These are phyloP conservation scores for Muscicapa comitata DNA, from an alignment of 2,797 vertebrate species.

Conservation along the genomic window DNA sequence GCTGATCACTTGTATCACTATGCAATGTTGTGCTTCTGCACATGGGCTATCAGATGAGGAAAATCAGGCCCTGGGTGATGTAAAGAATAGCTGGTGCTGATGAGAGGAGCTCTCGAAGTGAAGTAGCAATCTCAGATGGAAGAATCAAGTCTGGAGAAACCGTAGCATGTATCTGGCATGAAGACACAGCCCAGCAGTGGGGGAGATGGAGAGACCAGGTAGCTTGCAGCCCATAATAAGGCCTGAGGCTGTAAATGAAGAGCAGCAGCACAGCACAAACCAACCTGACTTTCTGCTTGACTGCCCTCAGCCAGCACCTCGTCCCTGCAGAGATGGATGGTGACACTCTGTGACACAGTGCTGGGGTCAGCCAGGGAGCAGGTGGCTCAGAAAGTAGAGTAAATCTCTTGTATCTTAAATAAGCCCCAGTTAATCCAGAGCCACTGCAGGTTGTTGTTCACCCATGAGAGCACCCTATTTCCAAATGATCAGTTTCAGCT, in stretches of 20 bases:
- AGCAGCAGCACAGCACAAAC: not conserved
- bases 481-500: not conserved
- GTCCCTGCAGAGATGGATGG: not conserved
- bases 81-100: not conserved
- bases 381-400: not conserved
- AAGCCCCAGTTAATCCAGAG: not conserved
- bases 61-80: not conserved
- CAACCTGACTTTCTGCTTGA: not conserved
- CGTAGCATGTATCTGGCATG: not conserved
- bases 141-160: not conserved
- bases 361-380: not conserved
- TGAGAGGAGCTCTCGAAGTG: not conserved
- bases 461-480: not conserved
- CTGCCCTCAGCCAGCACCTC: accelerated
- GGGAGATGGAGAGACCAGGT: not conserved
- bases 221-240: not conserved
- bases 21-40: not conserved
- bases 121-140: not conserved
- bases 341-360: not conserved
- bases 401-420: not conserved
- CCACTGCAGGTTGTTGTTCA: not conserved
- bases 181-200: not conserved
- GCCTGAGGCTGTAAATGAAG: not conserved
- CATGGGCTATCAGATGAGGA: not conserved
- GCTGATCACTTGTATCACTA: not conserved